A percentile compares a stretch with the other conserved stretches of the same genome.
Conservation (phyloP, 2,797 vertebrate species). For the Pelobates cultripes region DNA sequence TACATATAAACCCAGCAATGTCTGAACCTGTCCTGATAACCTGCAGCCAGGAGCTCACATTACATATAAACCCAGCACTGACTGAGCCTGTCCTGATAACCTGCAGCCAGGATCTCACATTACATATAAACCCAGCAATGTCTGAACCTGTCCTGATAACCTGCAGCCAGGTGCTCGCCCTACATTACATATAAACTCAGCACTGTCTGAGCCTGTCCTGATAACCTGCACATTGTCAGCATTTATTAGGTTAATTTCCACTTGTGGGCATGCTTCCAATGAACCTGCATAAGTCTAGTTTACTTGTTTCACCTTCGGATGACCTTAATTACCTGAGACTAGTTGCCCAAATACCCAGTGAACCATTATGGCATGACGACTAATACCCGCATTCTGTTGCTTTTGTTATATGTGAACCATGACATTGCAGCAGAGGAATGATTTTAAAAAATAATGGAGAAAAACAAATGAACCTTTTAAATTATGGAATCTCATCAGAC, state of each 20-base stretch:
- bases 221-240: background rate
- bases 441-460: background rate
- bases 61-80: background rate
- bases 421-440: background rate
- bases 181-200: background rate
- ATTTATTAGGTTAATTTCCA: no score
- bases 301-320: no score
- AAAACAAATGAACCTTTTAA: background rate
- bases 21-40: background rate
- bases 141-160: background rate
- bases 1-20: no score
- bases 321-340: slow-evolving; percentile 1
- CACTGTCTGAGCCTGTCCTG: background rate
- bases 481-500: background rate
- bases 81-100: background rate
- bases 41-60: background rate
- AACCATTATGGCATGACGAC: background rate
- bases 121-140: background rate
- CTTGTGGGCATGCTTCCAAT: no score
- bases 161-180: background rate
- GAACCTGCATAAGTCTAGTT: no score
- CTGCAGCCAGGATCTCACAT: background rate
- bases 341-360: background rate
- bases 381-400: background rate
- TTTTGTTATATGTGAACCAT: slow-evolving; percentile 36